Base-by-base conservation (phyloP, 2,797 vertebrate genomes). In the Numenius phaeopus region DNA sequence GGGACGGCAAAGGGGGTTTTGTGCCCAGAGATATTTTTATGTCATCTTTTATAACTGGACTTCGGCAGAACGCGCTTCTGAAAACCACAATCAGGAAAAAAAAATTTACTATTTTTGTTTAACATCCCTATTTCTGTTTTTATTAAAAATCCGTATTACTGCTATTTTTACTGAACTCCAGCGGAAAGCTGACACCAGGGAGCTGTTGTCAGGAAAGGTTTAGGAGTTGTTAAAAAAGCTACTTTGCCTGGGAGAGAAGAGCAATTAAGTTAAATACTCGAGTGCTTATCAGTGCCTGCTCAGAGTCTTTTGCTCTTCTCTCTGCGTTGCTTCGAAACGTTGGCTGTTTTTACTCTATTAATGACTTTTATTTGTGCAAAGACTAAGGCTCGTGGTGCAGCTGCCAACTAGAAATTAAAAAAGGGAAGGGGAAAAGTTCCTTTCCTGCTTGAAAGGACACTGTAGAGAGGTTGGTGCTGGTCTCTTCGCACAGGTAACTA, bases 231-330 rank as follows among this genome's bases (percentile, higher is more conserved):
- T 46, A n/a, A 50, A 27, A 69, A 27, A 18, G 2, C 37, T 77
- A 23, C n/a, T 89, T 96, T 90, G 30, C 64, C 47, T 70, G 52
- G 75, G 88, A 92, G 72, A 47, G 44, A 70, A 72, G 13, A 71
- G 34, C 40, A 44, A 11, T 75, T 67, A 55, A 16, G 4, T 93
- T 93, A 88, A 90, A 70, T 70, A 84, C 75, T 65, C 49, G 26
- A 87, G 73, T 86, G 64, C 76, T 94, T 49, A 70, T 76, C 59
- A 52, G 3, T 27, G 20, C 64, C 59, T 83, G 27, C 34, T 62
- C 42, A 26, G 88, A 47, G 10, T 76, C 32, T 50, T 95, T 71
- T 64, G 34, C 26, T 75, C 11, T 69, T 71, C 17, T 66, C 34
- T 22, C n/a, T 17, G 32, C 23, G 7, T 14, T 65, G 24, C 26